Base-by-base conservation (phyloP, 1,140 invertebrate genomes). In the Nephila pilipes region DNA sequence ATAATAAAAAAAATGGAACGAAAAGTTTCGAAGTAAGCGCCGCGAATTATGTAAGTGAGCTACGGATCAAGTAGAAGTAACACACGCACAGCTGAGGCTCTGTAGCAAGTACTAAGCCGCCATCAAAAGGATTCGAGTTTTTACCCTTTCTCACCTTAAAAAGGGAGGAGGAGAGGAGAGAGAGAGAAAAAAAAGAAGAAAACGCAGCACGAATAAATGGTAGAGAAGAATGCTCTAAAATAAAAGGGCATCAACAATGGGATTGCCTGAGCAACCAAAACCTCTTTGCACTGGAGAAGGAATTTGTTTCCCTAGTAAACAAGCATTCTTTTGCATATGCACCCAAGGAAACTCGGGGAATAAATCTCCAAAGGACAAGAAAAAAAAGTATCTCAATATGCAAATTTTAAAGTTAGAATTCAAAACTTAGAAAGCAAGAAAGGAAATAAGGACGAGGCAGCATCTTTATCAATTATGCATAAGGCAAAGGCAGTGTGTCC, bases 31-130 rank as follows among this genome's bases (percentile, higher is more conserved):
- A 79, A 75, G 81, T 85, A 92, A 93, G 91, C 91, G 83, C 91
- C 85, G 83, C 83, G 91, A 93, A 93, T 93, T 93, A 93, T 93
- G 91, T 93, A 93, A 93, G 91, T 80, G 91, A 93, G 91, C 83
- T 60, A n/a, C 38, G 91, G 91, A 93, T 93, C 91, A 93, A 93
- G 83, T 60, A 63, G 85, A 57, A 36, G 60, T 38, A 83, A 83
- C 80, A 57, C 25, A 75, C 65, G 65, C 65, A 75, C 80, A 83
- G 80, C 80, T 83, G 80, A 54, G 80, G 38, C 46, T 83, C 54
- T 83, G 10, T 25, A 1, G 22, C 25, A 32, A 29, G 65, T 25
- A 32, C 55, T 55, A 83, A 83, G 80, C 58, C 58, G 85, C 87
- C 87, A 79, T 80, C 87, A 79, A 90, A 90, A 80, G 87, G 69